Conservation (phyloP, 2,888 invertebrate species). For the Rutpela maculata region DNA sequence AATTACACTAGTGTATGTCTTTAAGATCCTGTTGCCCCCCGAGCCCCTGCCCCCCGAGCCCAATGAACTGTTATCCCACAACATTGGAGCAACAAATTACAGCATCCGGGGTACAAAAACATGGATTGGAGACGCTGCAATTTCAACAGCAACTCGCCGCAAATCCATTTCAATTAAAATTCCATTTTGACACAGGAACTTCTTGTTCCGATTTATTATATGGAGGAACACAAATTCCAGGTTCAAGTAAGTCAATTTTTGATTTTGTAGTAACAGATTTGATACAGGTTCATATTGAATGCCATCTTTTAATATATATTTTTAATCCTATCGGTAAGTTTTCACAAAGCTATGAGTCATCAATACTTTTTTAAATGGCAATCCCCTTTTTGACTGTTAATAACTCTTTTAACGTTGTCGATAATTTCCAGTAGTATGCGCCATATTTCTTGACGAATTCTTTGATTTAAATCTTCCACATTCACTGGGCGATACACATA, state of each 20-base stretch:
- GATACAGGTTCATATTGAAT: too few relatives aligned
- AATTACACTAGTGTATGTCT: not conserved
- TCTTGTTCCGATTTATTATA: conserved; percentile 60
- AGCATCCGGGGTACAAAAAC: conserved; percentile 21
- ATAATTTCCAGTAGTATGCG: too few relatives aligned
- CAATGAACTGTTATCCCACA: conserved; percentile 43
- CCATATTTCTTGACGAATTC: too few relatives aligned
- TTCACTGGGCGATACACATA: too few relatives aligned
- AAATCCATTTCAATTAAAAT: conserved; percentile 61
- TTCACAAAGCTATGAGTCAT: too few relatives aligned
- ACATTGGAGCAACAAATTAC: conserved; percentile 43
- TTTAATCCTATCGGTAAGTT: too few relatives aligned
- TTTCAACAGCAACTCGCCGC: conserved; percentile 50
- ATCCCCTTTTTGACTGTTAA: too few relatives aligned
- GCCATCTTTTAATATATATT: too few relatives aligned
- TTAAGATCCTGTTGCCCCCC: conserved; percentile 22
- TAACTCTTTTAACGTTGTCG: too few relatives aligned
- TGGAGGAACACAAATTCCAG: conserved; percentile 42
- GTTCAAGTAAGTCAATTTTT: conserved; percentile 49
- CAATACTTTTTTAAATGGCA: too few relatives aligned
- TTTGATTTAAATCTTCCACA: too few relatives aligned
- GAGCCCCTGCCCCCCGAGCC: not conserved
- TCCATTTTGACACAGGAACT: conserved; percentile 60
- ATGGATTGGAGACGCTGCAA: conserved; percentile 47
- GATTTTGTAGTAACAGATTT: not conserved